Evolutionary conservation across 2,797 vertebrate species (phyloP).

Genomic region (Clarias platycephalus): DNA sequence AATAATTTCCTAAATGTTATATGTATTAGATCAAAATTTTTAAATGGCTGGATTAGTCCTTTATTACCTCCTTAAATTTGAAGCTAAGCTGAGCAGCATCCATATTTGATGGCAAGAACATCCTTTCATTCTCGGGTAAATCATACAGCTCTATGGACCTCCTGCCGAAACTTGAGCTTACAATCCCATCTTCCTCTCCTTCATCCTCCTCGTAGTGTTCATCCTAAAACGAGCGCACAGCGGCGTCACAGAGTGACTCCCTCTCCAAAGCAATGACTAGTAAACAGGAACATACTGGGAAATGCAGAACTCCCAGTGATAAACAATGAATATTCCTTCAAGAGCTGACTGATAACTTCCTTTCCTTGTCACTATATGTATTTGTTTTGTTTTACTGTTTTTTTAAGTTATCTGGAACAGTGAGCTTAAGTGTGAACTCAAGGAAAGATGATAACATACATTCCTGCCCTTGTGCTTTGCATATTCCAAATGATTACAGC

Average conservation of each 20-base stretch:
- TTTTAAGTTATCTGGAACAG: neutral
- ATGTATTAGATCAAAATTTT: neutral
- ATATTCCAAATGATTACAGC: constrained; percentile 32
- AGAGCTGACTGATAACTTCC: neutral
- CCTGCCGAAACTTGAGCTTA: constrained; percentile 80
- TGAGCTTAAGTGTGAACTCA: constrained; percentile 13
- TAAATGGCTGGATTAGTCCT: neutral
- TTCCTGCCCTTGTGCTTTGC: constrained; percentile 45
- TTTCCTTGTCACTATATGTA: neutral
- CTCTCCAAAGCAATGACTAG: neutral
- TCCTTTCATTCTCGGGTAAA: constrained; percentile 82
- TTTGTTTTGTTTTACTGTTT: too few species aligned
- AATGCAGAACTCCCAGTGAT: constrained; percentile 9
- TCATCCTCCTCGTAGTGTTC: constrained; percentile 83
- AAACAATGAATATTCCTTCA: neutral
- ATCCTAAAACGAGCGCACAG: constrained; percentile 69
- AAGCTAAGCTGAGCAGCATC: constrained; percentile 83
- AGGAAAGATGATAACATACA: constrained; percentile 24
- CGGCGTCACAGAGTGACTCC: neutral
- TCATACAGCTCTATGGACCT: constrained; percentile 83
- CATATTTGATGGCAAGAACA: constrained; percentile 83
- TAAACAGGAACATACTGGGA: constrained; percentile 3
- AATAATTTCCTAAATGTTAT: neutral
- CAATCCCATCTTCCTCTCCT: constrained; percentile 76
- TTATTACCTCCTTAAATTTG: constrained; percentile 87